These are phyloP conservation scores for Lithophane socia DNA, from an alignment of 2,888 invertebrate species.

Conservation along the genomic window DNA sequence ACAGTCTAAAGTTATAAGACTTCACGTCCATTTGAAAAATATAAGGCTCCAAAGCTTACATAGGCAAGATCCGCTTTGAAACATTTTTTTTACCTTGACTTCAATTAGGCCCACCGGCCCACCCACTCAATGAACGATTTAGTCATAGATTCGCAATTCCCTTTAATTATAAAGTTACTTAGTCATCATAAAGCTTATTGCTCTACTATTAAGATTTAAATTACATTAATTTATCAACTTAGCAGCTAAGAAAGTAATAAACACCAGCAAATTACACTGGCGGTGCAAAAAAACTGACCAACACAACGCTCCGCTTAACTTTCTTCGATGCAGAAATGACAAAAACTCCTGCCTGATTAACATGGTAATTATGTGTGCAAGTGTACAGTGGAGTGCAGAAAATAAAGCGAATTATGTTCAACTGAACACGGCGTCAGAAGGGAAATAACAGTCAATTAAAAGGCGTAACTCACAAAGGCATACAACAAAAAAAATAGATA, in stretches of 20 bases:
- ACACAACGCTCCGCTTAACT: slow-evolving; percentile 46
- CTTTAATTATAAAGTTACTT: slow-evolving; percentile 31
- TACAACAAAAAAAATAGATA: no score
- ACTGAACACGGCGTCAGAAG: background rate
- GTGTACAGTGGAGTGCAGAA: slow-evolving; percentile 24
- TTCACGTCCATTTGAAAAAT: no score
- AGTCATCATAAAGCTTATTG: slow-evolving; percentile 20
- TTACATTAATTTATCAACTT: slow-evolving; percentile 38
- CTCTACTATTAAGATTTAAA: slow-evolving; percentile 19
- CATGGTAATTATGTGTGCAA: slow-evolving; percentile 46
- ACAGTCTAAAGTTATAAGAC: no score
- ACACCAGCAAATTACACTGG: slow-evolving; percentile 40
- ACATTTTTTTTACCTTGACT: background rate
- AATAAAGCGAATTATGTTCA: background rate
- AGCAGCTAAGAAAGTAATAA: slow-evolving; percentile 26
- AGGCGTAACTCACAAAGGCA: no score
- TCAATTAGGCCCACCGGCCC: slow-evolving; percentile 19
- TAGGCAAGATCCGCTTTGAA: background rate
- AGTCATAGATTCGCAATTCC: slow-evolving; percentile 18
- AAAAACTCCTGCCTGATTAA: slow-evolving; percentile 51
- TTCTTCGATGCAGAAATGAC: slow-evolving; percentile 39
- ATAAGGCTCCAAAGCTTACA: background rate
- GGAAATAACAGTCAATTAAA: background rate
- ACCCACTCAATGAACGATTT: slow-evolving; percentile 24
- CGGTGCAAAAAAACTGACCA: slow-evolving; percentile 42